phyloP scores from a whole-genome alignment of 2,888 invertebrate genomes.

The Nebria salina region DNA sequence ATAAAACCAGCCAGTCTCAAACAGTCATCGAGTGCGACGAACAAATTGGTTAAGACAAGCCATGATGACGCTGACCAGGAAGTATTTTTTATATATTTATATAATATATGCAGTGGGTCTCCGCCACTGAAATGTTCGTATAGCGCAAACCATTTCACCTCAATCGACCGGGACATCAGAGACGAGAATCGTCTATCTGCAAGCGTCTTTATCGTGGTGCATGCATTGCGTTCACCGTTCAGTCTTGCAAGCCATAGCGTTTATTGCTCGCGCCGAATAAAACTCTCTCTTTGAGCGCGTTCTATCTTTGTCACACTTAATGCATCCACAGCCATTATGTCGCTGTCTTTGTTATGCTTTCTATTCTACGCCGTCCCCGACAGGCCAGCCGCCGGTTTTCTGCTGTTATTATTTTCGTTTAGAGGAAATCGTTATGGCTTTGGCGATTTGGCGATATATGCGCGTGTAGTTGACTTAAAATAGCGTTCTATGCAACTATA shows the following conservation, averaged over 20 bases:
- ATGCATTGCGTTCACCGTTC: constrained; percentile 42
- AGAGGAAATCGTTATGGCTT: constrained; percentile 41
- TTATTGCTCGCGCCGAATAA: constrained; percentile 41
- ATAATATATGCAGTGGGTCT: too few relatives aligned
- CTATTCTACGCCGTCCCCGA: background rate
- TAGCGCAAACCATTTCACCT: background rate
- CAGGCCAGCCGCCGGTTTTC: background rate
- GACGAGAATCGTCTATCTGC: constrained; percentile 7
- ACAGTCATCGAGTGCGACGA: too few relatives aligned
- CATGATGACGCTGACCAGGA: too few relatives aligned
- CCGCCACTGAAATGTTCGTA: background rate
- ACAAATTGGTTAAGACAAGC: too few relatives aligned
- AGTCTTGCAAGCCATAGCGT: constrained; percentile 38
- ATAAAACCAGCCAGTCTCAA: too few relatives aligned
- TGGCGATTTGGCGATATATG: constrained; percentile 25
- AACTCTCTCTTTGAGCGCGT: constrained; percentile 18
- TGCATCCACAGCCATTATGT: background rate
- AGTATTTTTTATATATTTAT: too few relatives aligned
- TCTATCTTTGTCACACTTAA: constrained; percentile 20
- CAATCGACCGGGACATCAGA: background rate
- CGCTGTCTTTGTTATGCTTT: background rate
- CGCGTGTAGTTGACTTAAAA: background rate
- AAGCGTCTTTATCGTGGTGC: constrained; percentile 6
- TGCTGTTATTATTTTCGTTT: constrained; percentile 41
- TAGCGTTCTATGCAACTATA: background rate